These are phyloP conservation scores for Tauraco hartlaubi DNA, from an alignment of 2,797 vertebrate species.

Conservation along the genomic window DNA sequence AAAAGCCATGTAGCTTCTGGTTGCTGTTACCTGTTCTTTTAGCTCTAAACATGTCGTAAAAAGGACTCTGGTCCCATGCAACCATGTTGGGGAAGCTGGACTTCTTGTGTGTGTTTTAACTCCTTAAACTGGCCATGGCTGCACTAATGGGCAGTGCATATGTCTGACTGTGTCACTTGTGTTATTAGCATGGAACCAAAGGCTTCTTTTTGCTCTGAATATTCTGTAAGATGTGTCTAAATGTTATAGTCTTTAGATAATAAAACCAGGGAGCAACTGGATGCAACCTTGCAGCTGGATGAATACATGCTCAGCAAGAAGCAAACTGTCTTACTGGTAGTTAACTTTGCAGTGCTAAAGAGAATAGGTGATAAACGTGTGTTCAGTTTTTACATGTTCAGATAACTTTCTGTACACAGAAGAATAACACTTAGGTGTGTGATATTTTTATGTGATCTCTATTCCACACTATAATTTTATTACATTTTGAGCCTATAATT, in stretches of 20 bases:
- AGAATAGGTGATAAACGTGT: neutral
- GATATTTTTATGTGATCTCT: neutral
- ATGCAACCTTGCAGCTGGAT: neutral
- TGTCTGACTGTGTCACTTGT: neutral
- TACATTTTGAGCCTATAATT: neutral
- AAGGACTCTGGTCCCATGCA: rapidly evolving
- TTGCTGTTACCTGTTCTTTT: neutral
- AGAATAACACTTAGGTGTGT: neutral
- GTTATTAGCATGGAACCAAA: neutral
- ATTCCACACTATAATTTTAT: neutral
- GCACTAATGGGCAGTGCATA: neutral
- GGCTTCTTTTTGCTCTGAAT: neutral
- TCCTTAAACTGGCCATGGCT: neutral
- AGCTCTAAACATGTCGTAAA: neutral
- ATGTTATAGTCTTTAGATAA: neutral
- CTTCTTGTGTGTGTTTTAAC: neutral
- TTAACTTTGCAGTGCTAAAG: neutral
- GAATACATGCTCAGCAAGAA: neutral
- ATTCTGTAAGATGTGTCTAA: neutral
- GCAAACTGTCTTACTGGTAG: neutral
- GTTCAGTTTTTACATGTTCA: neutral
- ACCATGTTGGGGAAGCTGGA: neutral
- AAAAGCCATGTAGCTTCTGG: neutral
- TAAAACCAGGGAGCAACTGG: neutral
- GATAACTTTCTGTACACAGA: neutral